Evolutionary conservation across 2,113 vertebrate genomes (phyloP).

Genomic region (Coptodon rendalli): DNA sequence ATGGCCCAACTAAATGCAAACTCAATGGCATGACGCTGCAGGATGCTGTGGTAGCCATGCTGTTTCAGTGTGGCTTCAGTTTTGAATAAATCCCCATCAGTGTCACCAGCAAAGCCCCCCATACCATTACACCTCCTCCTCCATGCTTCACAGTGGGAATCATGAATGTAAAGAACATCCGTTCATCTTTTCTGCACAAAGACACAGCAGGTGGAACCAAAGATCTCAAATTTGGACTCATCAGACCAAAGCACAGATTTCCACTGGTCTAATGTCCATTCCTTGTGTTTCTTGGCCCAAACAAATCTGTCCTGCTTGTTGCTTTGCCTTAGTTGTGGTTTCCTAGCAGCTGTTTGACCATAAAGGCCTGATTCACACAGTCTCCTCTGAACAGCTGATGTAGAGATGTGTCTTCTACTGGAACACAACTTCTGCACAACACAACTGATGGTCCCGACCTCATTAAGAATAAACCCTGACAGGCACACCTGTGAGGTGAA

Average conservation of each 20-base stretch:
- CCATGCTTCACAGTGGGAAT: neutral
- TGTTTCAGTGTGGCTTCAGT: neutral
- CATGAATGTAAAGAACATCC: neutral
- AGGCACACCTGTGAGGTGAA: neutral
- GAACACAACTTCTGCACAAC: neutral
- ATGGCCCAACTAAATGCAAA: neutral
- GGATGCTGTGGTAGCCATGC: neutral
- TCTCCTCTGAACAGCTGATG: neutral
- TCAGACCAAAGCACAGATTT: neutral
- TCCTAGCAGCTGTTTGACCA: neutral
- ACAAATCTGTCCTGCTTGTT: neutral
- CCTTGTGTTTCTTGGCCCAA: neutral
- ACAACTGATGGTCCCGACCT: neutral
- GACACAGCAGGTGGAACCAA: neutral
- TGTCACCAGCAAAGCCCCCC: neutral
- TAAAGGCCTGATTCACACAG: neutral
- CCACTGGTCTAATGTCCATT: neutral
- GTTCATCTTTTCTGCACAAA: neutral
- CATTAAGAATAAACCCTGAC: neutral
- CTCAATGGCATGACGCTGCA: neutral
- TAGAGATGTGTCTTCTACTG: neutral
- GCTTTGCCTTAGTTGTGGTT: neutral
- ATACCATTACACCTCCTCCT: neutral
- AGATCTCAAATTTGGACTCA: neutral
- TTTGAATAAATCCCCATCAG: neutral